Base-by-base conservation (phyloP, 2,888 invertebrate species). In the Tyria jacobaeae region DNA sequence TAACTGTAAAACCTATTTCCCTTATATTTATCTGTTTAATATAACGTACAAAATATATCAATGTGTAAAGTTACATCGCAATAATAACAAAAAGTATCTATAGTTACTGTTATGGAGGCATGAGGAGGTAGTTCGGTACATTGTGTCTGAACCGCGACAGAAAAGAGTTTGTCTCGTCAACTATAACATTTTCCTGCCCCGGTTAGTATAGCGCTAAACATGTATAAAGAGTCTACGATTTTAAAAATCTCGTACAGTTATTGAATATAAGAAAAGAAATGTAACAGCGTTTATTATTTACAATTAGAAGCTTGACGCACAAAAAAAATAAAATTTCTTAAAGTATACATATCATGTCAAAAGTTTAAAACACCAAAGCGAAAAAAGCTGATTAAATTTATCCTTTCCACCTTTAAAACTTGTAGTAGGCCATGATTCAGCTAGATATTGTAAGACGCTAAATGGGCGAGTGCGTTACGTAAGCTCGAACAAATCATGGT, bases 61-160 rank as follows among this genome's bases (percentile, higher is more conserved):
- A 83, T 80, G 80, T 83, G 84, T 88, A 86, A 79, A 83, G 76
- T 82, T 83, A 81, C 70, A 76, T 77, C 71, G 76, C 75, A 79
- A 76, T 75, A 77, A 79, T 86, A 90, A 92, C 89, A 90, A 91
- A 88, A 84, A 65, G 66, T 66, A 57, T 66, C 82, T 90, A 89
- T 88, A 86, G 82, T 86, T 72, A 89, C 81, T 87, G 87, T 82
- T 85, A 85, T 87, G 88, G 89, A 92, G 92, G 91, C 90, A 87
- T 88, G 85, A 86, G 86, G 93, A 93, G 93, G 93, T 93, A 93
- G 93, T 83, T 92, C 83, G 92, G 89, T 90, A 86, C 76, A 73
- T 81, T 81, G 82, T 79, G 78, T 79, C 83, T 76, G 81, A 74
- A 73, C 75, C 79, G 66, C 69, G 76, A 71, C 78, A 79, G 73